phyloP scores from a whole-genome alignment of 1,140 invertebrate genomes.

The Drosophila varians region DNA sequence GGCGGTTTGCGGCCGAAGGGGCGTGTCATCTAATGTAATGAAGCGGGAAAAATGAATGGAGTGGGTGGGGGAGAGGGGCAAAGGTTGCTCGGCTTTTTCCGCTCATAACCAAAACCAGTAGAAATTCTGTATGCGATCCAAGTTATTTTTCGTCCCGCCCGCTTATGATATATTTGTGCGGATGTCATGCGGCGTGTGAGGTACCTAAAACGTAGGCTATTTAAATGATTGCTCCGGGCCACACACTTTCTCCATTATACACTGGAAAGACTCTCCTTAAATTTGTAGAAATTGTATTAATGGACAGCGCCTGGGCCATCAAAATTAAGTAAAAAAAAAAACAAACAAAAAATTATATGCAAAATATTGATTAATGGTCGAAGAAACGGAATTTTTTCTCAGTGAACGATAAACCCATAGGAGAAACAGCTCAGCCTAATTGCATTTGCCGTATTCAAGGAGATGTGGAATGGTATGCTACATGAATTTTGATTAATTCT shows the following conservation, averaged over 20 bases:
- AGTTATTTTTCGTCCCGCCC: slow-evolving; percentile 10
- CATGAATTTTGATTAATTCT: slow-evolving; percentile 51
- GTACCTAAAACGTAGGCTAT: slow-evolving; percentile 44
- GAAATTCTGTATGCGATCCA: slow-evolving; percentile 42
- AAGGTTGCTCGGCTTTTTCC: slow-evolving; percentile 27
- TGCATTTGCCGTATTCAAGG: slow-evolving; percentile 33
- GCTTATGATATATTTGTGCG: slow-evolving; percentile 43
- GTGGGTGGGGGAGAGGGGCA: slow-evolving; percentile 15
- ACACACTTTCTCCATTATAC: not conserved
- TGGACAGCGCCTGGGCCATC: too few species aligned
- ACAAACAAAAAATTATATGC: too few species aligned
- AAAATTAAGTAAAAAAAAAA: too few species aligned
- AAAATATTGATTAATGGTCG: too few species aligned
- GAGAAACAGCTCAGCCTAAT: slow-evolving; percentile 35
- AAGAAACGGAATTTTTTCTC: not conserved
- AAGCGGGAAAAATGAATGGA: slow-evolving; percentile 35
- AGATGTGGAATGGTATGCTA: slow-evolving; percentile 15
- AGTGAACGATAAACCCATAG: not conserved
- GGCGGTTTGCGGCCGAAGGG: slow-evolving; percentile 6
- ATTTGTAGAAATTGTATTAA: too few species aligned
- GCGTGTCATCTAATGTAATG: slow-evolving; percentile 64
- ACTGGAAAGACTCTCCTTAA: not conserved
- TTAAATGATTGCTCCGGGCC: slow-evolving; percentile 47
- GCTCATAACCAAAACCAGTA: slow-evolving; percentile 36
- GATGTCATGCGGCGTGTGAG: slow-evolving; percentile 24